Conservation (phyloP, 2,888 invertebrate species). For the Microchrysa polita region DNA sequence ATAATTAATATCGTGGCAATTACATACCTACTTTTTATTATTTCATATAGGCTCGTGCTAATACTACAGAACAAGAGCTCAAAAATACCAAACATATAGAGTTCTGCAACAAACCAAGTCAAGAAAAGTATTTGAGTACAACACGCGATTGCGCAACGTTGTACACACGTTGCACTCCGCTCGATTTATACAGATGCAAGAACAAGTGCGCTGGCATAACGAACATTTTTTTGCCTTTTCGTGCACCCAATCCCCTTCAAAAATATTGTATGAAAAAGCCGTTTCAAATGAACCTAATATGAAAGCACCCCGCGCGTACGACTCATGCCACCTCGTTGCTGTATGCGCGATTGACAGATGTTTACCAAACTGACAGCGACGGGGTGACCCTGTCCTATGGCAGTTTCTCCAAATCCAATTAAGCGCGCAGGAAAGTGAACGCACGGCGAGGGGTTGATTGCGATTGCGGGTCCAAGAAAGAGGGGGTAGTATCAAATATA, state of each 20-base stretch:
- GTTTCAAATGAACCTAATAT: neutral
- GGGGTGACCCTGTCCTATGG: no score
- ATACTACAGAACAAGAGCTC: neutral
- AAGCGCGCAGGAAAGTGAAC: no score
- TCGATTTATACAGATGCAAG: neutral
- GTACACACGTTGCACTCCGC: constrained; percentile 1
- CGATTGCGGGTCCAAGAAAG: no score
- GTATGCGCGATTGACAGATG: no score
- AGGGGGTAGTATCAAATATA: no score
- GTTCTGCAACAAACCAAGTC: neutral
- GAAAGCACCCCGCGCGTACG: neutral
- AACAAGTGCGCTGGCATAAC: constrained; percentile 13
- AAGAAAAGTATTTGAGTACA: neutral
- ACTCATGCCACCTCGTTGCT: no score
- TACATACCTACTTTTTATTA: no score
- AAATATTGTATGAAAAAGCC: neutral
- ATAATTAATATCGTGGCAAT: no score
- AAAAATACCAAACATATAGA: neutral
- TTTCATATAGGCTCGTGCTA: constrained; percentile 17
- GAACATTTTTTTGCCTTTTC: constrained; percentile 5
- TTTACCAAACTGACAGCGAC: no score
- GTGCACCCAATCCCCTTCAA: neutral
- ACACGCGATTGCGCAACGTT: neutral
- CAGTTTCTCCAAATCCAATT: no score
- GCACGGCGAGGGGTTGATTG: no score